Base-by-base conservation (phyloP, 2,113 vertebrate genomes). In the Xiphias gladius region DNA sequence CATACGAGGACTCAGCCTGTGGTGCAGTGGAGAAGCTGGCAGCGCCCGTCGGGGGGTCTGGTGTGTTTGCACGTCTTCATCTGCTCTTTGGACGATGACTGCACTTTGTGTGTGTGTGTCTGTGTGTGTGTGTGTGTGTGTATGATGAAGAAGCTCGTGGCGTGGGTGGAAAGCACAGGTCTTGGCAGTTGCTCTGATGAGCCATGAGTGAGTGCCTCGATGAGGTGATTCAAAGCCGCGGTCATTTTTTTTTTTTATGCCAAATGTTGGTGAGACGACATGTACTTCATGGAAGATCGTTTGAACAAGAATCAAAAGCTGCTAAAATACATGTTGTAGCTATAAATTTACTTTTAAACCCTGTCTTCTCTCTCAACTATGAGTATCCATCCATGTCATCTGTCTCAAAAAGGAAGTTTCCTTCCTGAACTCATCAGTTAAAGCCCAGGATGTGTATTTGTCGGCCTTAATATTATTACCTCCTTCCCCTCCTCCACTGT, bases 171-270 rank as follows among this genome's bases (percentile, higher is more conserved):
- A 70, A 77, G 79, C 65, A 58, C 14, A 20, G 65, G 70, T 74
- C 68, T 68, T 59, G 85, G 82, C 86, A 77, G 84, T 91, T 83
- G 76, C 76, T 63, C 66, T 79, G 90, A 85, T 84, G 87, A 89
- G 81, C 81, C 61, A 58, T 58, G 32, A 71, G 46, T 28, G 76
- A n/a, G n/a, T n/a, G n/a, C 35, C 16, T 43, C 63, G 77, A 82
- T 86, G 83, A 83, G 46, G 76, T 83, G 84, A 86, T 70, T 88
- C 84, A 85, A 63, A 59, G 71, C 32, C 57, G 39, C 71, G 1
- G 43, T 7, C 8, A 8, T 22, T 30, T 39, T 39, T 76, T 46
- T 62, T 55, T 65, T 2, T 65, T 2, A 39, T 57, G 16, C 26
- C 37, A 17, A 32, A 5, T 12, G 24, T 39, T 26, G 59, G 58